A percentile compares a stretch with the other conserved stretches of the same genome.
Evolutionary conservation across 2,797 vertebrate genomes (phyloP).

Genomic region (Sebastes oblongus): DNA sequence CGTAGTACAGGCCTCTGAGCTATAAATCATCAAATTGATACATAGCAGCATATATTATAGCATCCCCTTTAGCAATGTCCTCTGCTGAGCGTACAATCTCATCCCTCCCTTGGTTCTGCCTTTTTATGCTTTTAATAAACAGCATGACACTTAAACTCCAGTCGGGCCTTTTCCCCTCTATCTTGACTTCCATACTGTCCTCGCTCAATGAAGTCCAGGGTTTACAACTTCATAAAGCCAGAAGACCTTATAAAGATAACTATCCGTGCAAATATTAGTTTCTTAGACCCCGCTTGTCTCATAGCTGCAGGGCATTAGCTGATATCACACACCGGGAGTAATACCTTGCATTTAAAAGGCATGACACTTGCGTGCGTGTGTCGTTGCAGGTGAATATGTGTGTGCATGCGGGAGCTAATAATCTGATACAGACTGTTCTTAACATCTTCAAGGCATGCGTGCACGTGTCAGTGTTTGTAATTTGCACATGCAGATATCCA

Average conservation of each 20-base stretch:
- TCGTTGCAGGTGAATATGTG: neutral
- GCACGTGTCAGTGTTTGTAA: conserved; percentile 6
- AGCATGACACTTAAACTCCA: conserved; percentile 33
- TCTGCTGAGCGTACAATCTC: neutral
- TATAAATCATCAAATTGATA: neutral
- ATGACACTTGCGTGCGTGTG: neutral
- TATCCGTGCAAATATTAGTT: conserved; percentile 57
- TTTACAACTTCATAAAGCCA: conserved; percentile 68
- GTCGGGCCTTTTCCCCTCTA: conserved; percentile 43
- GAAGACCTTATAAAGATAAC: conserved; percentile 70
- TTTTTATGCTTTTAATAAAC: conserved; percentile 58
- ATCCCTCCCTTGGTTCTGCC: neutral
- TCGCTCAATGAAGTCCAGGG: conserved; percentile 51
- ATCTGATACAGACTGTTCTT: neutral
- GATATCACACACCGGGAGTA: conserved; percentile 31
- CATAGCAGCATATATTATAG: neutral
- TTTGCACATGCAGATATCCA: conserved; percentile 18
- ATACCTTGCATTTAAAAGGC: conserved; percentile 24
- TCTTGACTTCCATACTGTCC: conserved; percentile 59
- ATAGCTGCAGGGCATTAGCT: conserved; percentile 20
- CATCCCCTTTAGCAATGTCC: neutral
- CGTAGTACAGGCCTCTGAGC: neutral
- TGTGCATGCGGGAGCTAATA: neutral
- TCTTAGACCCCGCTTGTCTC: conserved; percentile 25
- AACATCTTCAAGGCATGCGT: conserved; percentile 8